Evolutionary conservation across 2,797 vertebrate genomes (phyloP), one percentile per base, ranked within the genome.

Genomic region (Calcarius lapponicus): DNA sequence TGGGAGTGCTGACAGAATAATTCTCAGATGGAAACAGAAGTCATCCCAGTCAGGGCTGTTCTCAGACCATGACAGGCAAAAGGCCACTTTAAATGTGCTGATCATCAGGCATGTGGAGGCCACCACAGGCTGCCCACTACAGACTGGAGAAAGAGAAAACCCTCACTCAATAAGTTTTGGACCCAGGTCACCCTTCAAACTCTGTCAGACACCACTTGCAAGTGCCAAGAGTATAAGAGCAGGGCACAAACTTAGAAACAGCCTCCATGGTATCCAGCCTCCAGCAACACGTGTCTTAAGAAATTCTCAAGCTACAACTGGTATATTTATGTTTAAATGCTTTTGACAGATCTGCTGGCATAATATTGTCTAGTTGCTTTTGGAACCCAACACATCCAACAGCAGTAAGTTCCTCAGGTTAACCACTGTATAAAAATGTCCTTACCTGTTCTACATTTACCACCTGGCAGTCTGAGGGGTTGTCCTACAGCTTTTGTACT

Each of bases 31-130:
- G 87, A 64, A 80, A 90, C 67, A 94, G 64, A 80, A 90, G 79
- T 50, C 4, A 0, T 31, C 43, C 67, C 1, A 0, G 60, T 40
- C 82, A 94, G 17, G 45, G 45, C 38, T 58, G 71, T 73, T 50
- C 88, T 82, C 48, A 80, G 86, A 80, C 42, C 67, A 57, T 64
- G 60, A 66, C 74, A 82, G 32, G 93, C 92, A 85, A 82, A 86
- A 91, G 74, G 71, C 74, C 95, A 95, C 96, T 97, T 94, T 92
- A 96, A 93, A 93, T 50, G 86, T 93, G 84, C 69, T 96, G 92
- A 94, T 91, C 71, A 53, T 64, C 60, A 96, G 74, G 91, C 72
- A 91, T 57, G 86, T 32, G 51, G 38, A 89, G 90, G 86, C 36
- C 48, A 42, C 53, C 25, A 53, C 11, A 47, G 85, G 47, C 71